Percentiles rank a stretch among this genome's conserved stretches.
phyloP scores from a whole-genome alignment of 1,140 invertebrate genomes.

The Drosophila orosa region DNA sequence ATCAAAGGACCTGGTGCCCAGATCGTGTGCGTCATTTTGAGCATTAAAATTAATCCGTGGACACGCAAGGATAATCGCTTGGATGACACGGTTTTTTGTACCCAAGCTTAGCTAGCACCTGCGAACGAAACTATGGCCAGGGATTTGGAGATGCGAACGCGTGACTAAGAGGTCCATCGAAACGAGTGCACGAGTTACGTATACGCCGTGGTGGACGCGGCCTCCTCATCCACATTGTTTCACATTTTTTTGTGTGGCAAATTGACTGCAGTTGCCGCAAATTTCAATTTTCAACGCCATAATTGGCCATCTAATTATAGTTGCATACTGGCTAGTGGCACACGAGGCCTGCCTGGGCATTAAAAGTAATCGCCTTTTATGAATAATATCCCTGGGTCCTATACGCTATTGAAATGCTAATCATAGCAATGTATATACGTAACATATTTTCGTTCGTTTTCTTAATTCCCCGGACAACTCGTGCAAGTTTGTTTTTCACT shows the following conservation, averaged over 20 bases:
- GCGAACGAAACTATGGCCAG: slow-evolving; percentile 11
- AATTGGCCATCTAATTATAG: slow-evolving; percentile 64
- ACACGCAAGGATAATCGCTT: slow-evolving; percentile 61
- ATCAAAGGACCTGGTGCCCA: slow-evolving; percentile 15
- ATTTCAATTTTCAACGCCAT: slow-evolving; percentile 61
- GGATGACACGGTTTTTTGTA: slow-evolving; percentile 55
- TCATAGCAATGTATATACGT: slow-evolving; percentile 33
- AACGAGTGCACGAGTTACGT: slow-evolving; percentile 34
- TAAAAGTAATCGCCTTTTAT: slow-evolving; percentile 58
- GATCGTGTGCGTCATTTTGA: slow-evolving; percentile 60
- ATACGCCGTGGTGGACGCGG: slow-evolving; percentile 30
- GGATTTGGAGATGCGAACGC: slow-evolving; percentile 47
- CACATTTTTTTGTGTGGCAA: slow-evolving; percentile 19
- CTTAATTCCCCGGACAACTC: slow-evolving; percentile 27
- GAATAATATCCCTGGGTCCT: slow-evolving; percentile 37
- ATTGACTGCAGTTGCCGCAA: slow-evolving; percentile 42
- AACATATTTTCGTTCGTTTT: slow-evolving; percentile 27
- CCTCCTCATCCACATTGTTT: slow-evolving; percentile 10
- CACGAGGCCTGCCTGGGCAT: slow-evolving; percentile 40
- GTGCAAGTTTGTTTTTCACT: slow-evolving; percentile 40
- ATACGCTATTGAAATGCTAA: slow-evolving; percentile 46
- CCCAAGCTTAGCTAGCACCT: background rate
- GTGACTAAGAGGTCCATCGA: slow-evolving; percentile 45
- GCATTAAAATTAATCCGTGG: slow-evolving; percentile 58
- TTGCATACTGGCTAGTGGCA: slow-evolving; percentile 21